Base-by-base conservation (phyloP, 2,888 invertebrate genomes). In the Acanthococcus lagerstroemiae region DNA sequence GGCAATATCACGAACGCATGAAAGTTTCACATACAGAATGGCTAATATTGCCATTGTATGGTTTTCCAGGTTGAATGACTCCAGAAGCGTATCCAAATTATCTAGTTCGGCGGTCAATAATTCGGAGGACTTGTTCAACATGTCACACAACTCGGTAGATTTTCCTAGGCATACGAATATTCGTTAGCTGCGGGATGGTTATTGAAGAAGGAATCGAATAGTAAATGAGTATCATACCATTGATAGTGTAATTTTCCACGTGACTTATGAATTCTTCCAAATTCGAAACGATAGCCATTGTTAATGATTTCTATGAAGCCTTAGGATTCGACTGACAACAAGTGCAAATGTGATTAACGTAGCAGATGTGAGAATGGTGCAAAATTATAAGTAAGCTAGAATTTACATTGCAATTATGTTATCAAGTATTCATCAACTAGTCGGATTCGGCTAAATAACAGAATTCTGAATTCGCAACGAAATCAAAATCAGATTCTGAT, bases 11-110 rank as follows among this genome's bases (percentile, higher is more conserved):
- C 37, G 30, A 9, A 63, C 15, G 7, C 52, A 50, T 15, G 69
- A 69, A 19, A 84, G 81, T 68, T 89, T 88, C 2, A 88, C 90
- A 72, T 85, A 86, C 71, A 95, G 79, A 27, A 95, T 90, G 67
- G 89, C 90, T 67, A 95, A 78, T 63, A 93, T 86, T 56, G 93
- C 95, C 67, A 95, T 78, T 7, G 94, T 92, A 78, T 95, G 93
- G 74, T 93, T 90, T 74, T 94, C 91, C 67, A 90, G 80, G 75
- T 94, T 90, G 68, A 95, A 80, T 0, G 94, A 93, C 76, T 92
- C 94, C 72, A 95, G 78, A 30, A 94, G 93, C 76, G 88, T 93
- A 75, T 89, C 91, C 71, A 95, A 80, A 74, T 92, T 90, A 70
- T 84, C 86, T 71, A 84, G 83, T 78, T 93, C 91, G 75, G 90